Evolutionary conservation across 2,888 invertebrate genomes (phyloP).

Genomic region (Desoria tigrina): DNA sequence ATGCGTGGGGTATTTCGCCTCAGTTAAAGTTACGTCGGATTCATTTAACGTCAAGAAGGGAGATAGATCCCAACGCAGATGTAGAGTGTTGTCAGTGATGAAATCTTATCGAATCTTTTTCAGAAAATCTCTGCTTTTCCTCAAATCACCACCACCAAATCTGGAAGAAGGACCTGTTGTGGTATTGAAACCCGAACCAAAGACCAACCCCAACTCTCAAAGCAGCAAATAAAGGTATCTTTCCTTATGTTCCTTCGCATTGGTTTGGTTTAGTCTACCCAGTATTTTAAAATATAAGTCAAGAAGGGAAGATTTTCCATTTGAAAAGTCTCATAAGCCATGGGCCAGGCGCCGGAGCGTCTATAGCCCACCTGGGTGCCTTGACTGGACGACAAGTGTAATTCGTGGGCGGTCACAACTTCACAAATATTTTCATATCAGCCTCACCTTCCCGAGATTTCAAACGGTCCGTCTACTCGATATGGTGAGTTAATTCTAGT

Average conservation of each 20-base stretch:
- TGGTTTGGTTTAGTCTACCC: no score
- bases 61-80: neutral
- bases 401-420: conserved; percentile 22
- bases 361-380: conserved; percentile 22
- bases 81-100: neutral
- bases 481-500: no score
- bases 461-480: neutral
- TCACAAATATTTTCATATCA: conserved; percentile 16
- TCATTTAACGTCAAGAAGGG: neutral
- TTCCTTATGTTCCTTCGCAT: no score
- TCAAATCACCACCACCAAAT: neutral
- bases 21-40: no score
- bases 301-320: no score
- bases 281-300: no score
- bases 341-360: conserved; percentile 9
- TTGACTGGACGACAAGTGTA: conserved; percentile 17
- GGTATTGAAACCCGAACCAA: no score
- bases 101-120: conserved; percentile 6
- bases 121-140: conserved; percentile 5
- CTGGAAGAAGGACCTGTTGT: no score
- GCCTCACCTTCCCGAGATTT: neutral
- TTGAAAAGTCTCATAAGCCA: no score
- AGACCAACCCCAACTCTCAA: no score
- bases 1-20: no score
- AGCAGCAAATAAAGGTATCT: no score